Evolutionary conservation across 2,797 vertebrate species (phyloP), one percentile per base, ranked within the genome.

Genomic region (Coranthus polyacanthus): DNA sequence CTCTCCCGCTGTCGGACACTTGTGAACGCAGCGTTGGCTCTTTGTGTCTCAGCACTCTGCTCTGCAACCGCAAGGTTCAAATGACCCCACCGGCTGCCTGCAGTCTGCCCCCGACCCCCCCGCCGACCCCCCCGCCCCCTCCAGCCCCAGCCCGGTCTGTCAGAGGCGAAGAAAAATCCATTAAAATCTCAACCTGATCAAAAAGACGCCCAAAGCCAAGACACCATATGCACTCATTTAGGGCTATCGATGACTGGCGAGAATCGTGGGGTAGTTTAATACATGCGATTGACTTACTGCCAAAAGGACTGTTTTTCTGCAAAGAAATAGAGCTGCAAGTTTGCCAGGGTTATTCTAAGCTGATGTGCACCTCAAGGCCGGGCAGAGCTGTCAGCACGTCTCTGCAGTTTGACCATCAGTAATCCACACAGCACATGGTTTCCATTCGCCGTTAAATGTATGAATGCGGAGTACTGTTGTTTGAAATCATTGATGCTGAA

Each of bases 51-150:
- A 83, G 87, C 93, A 93, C 92, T 95, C 89, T 93, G 88, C 86
- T 90, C 66, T 80, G 83, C 93, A 95, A 95, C 94, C 95, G 93
- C 94, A 96, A 93, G 95, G 94, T 95, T 94, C 94, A 92, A 88
- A 83, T 20, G 95, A 95, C 95, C 89, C 94, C 92, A 90, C 88
- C 84, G 83, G 82, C 85, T 88, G 75, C 63, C 77, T 82, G 69
- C 81, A 86, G 86, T 92, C 90, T 88, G 76, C 79, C 64, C 68
- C 53, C 50, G 82, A 85, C 90, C 38, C 6, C 17, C 12, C 6
- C 4, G 17, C 9, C 17, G 22, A n/a, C 2, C 9, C 8, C 20
- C 7, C 20, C 16, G 8, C 34, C 49, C 16, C 41, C 5, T 6
- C 26, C 16, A 10, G 21, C 38, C 5, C 26, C 41, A 78, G 66